Base-by-base conservation (phyloP, 2,113 vertebrate species). In the Panthera tigris region DNA sequence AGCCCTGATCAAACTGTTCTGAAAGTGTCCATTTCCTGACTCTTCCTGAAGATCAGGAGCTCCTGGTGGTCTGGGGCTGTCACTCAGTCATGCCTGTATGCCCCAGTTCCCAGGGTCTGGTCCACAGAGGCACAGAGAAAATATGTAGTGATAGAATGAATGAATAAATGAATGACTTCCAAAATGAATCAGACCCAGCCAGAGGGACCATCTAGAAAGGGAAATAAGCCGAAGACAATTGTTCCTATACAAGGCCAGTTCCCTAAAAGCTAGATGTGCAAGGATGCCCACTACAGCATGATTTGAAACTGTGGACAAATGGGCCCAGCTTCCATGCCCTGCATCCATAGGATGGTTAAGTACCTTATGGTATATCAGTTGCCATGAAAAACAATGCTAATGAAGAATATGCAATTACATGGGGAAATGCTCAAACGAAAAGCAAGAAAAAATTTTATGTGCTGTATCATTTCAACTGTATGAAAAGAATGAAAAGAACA, bases 391-490 rank as follows among this genome's bases (percentile, higher is more conserved):
- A 69, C n/a, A 12, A 69, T 79, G 50, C 57, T 78, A 41, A 66
- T 63, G n/a, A 96, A 82, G 68, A 97, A 94, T 93, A 96, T 82
- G 88, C 65, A 90, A 78, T 90, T 78, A 94, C 36, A 83, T 55
- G 66, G 18, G 55, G 33, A 94, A 91, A 96, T 65, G 63, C 55
- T 63, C 48, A 93, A 97, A 89, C 29, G 41, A 89, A 84, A 86
- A 50, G 55, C 25, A 94, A 93, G 31, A 85, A 82, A 76, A 92
- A 94, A 84, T n/a, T 25, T 1, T 10, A 76, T 11, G 45, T 95
- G 80, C 57, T 96, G 39, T 88, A 93, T 88, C 65, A 96, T 95
- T 92, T 97, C 79, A 85, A 39, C 52, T 91, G 15, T 23, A 93
- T 31, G 41, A 91, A 78, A 79, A 96, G n/a, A 97, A 95, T 90